A percentile compares a stretch with the other conserved stretches of the same genome.
phyloP scores from a whole-genome alignment of 1,140 invertebrate species.

The Ostrea edulis region DNA sequence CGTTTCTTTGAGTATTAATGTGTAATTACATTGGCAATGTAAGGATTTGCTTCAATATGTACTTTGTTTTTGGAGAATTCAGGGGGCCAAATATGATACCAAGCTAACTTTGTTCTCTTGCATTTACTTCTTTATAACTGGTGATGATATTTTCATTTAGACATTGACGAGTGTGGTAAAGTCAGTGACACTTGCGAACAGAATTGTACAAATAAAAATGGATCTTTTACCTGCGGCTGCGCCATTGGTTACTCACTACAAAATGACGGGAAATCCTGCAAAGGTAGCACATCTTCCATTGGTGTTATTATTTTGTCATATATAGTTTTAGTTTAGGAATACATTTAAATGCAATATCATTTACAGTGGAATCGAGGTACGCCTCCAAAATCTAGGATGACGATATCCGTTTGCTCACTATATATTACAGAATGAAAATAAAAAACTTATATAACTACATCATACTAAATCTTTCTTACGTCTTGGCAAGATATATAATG shows the following conservation, averaged over 20 bases:
- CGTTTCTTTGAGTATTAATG: not conserved
- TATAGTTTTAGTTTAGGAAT: too few relatives aligned
- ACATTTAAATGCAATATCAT: not conserved
- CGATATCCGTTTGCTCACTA: not conserved
- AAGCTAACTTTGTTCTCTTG: not conserved
- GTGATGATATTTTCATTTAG: not conserved
- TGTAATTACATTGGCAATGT: not conserved
- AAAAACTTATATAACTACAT: not conserved
- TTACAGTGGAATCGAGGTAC: not conserved
- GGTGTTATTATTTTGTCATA: too few relatives aligned
- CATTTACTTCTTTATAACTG: not conserved
- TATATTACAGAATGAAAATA: not conserved
- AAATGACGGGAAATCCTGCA: not conserved
- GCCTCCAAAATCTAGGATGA: too few relatives aligned
- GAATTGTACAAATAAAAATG: not conserved
- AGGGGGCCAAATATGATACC: not conserved
- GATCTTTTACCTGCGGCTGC: not conserved
- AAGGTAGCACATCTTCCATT: not conserved
- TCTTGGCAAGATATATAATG: too few relatives aligned
- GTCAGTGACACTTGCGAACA: not conserved
- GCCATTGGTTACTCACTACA: not conserved
- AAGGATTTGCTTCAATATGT: not conserved
- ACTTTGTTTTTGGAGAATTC: not conserved
- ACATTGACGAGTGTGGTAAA: not conserved
- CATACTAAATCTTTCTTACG: not conserved